Base-by-base conservation (phyloP, 2,113 vertebrate species). In the Cyanoderma ruficeps region DNA sequence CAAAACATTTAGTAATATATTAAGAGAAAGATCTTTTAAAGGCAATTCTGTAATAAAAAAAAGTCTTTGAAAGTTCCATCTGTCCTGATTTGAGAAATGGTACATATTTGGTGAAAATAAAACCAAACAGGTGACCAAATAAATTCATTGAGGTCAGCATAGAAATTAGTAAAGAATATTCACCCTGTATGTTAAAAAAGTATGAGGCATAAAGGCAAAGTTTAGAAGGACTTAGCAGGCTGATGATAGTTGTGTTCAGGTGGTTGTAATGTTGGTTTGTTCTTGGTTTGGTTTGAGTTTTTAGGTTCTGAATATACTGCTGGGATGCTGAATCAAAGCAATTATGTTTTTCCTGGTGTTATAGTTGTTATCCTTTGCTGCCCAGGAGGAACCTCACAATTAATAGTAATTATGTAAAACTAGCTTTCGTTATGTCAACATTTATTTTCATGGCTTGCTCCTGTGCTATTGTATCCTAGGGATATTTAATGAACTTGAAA, bases 401-500 rank as follows among this genome's bases (percentile, higher is more conserved):
- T 94, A 91, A 83, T 64, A 88, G 79, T 70, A 50, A 84, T 92
- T 92, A 89, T 42, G 37, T 92, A 90, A 90, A 82, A 88, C 59
- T 39, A 49, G 60, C 41, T 83, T 75, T 60, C 76, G 90, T 77
- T 91, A 35, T 96, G 57, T 84, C 94, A 92, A 41, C 80, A 28
- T 16, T 94, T 87, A 49, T 87, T 94, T 93, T 78, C 82, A 27
- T 63, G 72, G 60, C 60, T 93, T 92, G 64, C 15, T 21, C 23
- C 61, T 75, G 53, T 84, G 57, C 80, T 82, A 1, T 53, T 95
- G 44, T 41, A 53, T 93, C 92, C 67, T 46, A 65, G 63, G 77
- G 61, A 19, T 87, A 76, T 89, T 93, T 93, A 89, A 96, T 72
- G 88, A 89, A 90, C 76, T 90, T 84, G 65, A 94, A 94, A 86